Base-by-base conservation (phyloP, 92 coral and sea anemone genomes). In the Heteractis magnifica region DNA sequence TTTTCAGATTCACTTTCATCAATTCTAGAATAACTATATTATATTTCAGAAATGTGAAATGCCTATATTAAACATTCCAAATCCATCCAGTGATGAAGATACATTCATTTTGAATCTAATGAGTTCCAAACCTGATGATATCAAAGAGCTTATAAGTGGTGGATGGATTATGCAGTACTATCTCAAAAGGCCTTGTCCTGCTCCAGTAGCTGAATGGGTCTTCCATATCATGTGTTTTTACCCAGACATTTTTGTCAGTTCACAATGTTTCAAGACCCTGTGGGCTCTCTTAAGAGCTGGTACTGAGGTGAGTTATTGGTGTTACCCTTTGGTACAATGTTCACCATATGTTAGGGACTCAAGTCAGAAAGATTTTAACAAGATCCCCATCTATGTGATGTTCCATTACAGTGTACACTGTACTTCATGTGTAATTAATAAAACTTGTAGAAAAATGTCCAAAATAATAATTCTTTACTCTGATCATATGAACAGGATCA, bases 121-220 rank as follows among this genome's bases (percentile, higher is more conserved):
- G 10, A 87, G 86, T 48, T 85, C 92, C 76, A 86, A 81, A 76
- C 56, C 82, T 23, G 49, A 71, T 78, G 87, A 90, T 44, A 82
- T 97, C 11, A 92, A 86, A 21, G 98, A 94, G 79, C 81, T 97
- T 76, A 85, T 94, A n/a, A 92, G 94, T 88, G 96, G 93, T 71
- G 92, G 94, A 2, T 97, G 99, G 99, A 75, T 97, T 15, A 78
- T 91, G 86, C 94, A 92, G 79, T 91, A 85, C 77, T 97, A 97
- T 80, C 86, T 94, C 44, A 88, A 92, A 83, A 86, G 78, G 71
- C 92, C 95, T 18, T 97, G 99, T 79, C 98, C 98, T n/a, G 59
- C 76, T 65, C 77, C 85, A 51, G 91, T 92, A 23, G 92, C 93
- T 7, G 87, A 97, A 65, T 94, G 99, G 99, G 68, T 97, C 81